phyloP scores from a whole-genome alignment of 2,113 vertebrate genomes.

The Vicugna pacos region DNA sequence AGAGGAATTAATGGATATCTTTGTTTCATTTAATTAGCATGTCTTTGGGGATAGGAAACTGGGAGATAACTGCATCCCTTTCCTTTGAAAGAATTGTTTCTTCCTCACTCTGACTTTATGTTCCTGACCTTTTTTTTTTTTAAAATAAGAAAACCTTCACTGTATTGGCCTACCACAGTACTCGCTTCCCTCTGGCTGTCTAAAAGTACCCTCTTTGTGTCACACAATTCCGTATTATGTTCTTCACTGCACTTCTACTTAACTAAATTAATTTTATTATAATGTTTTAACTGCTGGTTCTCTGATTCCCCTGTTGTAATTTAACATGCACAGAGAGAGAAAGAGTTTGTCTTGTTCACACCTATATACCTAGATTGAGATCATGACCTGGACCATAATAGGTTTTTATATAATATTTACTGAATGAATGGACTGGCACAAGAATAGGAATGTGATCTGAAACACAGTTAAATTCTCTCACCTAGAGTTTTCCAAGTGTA shows the following conservation, averaged over 20 bases:
- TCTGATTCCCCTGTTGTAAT: background rate
- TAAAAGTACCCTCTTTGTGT: background rate
- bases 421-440: background rate
- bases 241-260: background rate
- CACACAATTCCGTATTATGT: background rate
- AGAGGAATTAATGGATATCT: background rate
- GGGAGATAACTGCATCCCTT: background rate
- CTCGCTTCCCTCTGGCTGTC: background rate
- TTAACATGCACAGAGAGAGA: background rate
- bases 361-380: background rate
- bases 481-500: background rate
- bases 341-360: background rate
- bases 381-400: background rate
- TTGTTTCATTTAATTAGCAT: background rate
- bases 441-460: background rate
- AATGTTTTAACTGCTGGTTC: background rate
- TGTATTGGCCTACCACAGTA: background rate
- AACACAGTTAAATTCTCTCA: background rate
- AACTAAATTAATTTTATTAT: background rate
- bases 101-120: background rate
- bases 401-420: background rate
- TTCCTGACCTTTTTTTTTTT: background rate
- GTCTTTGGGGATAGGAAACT: background rate
- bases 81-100: background rate
- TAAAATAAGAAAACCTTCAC: background rate